These are phyloP conservation scores for Crocidura indochinensis DNA, from an alignment of 2,797 vertebrate genomes.

Conservation along the genomic window DNA sequence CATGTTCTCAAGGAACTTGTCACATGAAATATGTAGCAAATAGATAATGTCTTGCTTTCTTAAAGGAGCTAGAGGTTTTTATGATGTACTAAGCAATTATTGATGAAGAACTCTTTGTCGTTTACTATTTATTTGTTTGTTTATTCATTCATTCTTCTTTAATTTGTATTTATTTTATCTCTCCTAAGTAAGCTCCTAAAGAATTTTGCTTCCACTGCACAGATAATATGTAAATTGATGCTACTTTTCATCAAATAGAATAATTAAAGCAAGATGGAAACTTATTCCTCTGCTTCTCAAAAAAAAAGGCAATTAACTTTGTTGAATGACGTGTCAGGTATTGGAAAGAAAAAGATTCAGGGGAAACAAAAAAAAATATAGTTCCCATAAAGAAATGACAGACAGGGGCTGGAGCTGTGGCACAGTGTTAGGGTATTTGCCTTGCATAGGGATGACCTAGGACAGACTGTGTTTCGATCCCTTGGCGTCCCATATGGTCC, in stretches of 20 bases:
- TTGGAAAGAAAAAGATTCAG: not conserved
- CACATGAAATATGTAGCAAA: not conserved
- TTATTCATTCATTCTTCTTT: not conserved
- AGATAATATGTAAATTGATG: not conserved
- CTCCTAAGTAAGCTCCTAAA: conserved; percentile 5
- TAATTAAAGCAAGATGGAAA: not conserved
- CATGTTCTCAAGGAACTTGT: not conserved
- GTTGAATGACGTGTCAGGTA: not conserved
- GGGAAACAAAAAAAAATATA: not conserved
- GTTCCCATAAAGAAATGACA: not conserved
- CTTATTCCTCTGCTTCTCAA: conserved; percentile 2
- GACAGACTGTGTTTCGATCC: too few relatives aligned
- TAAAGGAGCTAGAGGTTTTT: not conserved
- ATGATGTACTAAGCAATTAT: not conserved
- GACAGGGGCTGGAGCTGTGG: too few relatives aligned
- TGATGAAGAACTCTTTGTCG: too few relatives aligned
- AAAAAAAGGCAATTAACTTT: not conserved
- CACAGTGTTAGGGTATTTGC: too few relatives aligned
- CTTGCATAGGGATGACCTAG: too few relatives aligned
- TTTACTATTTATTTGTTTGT: too few relatives aligned
- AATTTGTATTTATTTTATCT: not conserved
- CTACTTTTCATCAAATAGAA: not conserved
- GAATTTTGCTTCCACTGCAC: not conserved
- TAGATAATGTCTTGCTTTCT: not conserved
- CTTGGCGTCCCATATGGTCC: too few relatives aligned